phyloP scores from a whole-genome alignment of 2,113 vertebrate species.

The Litocranius walleri region DNA sequence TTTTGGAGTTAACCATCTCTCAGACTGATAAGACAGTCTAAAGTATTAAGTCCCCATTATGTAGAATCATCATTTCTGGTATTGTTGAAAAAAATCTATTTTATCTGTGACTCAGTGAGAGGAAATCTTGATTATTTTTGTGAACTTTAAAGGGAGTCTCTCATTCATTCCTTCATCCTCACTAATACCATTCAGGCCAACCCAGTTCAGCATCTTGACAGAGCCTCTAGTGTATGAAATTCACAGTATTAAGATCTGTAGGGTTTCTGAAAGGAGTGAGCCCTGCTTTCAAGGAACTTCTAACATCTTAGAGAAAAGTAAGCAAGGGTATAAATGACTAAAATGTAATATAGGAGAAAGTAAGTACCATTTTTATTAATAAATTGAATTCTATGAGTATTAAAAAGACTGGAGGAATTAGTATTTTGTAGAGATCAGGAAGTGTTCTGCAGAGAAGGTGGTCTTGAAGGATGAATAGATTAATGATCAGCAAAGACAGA shows the following conservation, averaged over 20 bases:
- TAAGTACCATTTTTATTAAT: neutral
- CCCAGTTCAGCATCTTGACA: neutral
- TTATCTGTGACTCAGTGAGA: neutral
- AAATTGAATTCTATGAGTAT: neutral
- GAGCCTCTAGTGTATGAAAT: neutral
- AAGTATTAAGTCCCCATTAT: neutral
- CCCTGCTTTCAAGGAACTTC: neutral
- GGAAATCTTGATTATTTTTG: slow-evolving; percentile 9
- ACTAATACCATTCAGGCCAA: neutral
- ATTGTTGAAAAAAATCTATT: neutral
- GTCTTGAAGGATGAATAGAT: neutral
- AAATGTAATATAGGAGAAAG: neutral
- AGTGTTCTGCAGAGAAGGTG: neutral
- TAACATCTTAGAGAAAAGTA: neutral
- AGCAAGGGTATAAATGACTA: neutral
- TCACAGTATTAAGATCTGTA: neutral
- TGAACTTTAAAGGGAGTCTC: neutral
- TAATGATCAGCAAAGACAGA: neutral
- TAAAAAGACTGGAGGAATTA: neutral
- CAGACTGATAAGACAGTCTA: neutral
- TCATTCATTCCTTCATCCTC: neutral
- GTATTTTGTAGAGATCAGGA: neutral
- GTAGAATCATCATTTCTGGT: neutral
- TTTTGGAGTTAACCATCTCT: neutral
- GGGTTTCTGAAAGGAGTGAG: neutral